Evolutionary conservation across 2,888 invertebrate genomes (phyloP), one percentile per base, ranked within the genome.

Genomic region (Apocheima hispidaria): DNA sequence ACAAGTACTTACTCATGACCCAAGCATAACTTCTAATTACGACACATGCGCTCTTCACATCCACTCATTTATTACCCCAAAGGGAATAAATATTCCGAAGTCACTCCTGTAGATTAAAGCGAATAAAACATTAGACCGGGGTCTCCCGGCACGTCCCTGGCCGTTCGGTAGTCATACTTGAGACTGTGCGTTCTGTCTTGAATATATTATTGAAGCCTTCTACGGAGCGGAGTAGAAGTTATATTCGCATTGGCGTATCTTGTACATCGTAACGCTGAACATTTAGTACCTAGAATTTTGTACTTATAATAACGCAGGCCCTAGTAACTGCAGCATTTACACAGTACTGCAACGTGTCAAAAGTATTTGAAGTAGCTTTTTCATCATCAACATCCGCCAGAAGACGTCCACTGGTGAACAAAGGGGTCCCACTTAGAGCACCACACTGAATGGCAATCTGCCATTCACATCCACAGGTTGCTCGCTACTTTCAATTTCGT

Each of bases 51-150:
- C 71, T 65, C 72, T 73, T 69, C 44, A 50, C 50, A 73, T 74
- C 73, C 74, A 69, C 65, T 80, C 81, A 83, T 82, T 81, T 81
- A 82, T 80, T 80, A 77, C 72, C 71, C 69, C 74, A 76, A 78
- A 81, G 75, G 73, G 78, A 83, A 83, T 84, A 81, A 83, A 83
- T 84, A 81, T 79, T 80, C 55, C 55, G 55, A 55, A 60, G 55
- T 60, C 60, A 51, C 55, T 60, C 50, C 50, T 77, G 77, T 73
- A 70, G 73, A 77, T 79, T 75, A 81, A 75, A 81, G 75, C 68
- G 77, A 79, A 83, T 79, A 78, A 81, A 82, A 81, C 73, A 81
- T 82, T 76, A 79, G 73, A 65, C 62, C 40, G 61, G 66, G 62
- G 59, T 52, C 16, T 52, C 54, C 44, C 48, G 66, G 68, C 65